Evolutionary conservation across 2,113 vertebrate genomes (phyloP).

Genomic region (Anser brachyrhynchus): DNA sequence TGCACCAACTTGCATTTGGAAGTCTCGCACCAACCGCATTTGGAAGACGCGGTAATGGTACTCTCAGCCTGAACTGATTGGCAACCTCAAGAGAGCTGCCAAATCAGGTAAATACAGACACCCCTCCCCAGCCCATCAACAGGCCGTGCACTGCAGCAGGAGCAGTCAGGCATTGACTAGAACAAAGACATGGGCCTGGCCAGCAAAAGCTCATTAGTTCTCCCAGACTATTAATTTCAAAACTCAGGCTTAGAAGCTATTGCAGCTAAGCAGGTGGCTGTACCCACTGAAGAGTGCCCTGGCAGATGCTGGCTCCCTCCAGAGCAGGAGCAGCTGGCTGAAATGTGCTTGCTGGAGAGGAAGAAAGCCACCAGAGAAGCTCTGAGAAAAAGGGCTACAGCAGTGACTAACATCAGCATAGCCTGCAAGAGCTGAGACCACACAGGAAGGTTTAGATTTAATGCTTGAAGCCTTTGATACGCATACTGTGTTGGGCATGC

Average conservation of each 20-base stretch:
- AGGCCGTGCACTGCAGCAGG: no score
- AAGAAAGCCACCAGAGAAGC: neutral
- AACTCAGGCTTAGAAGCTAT: neutral
- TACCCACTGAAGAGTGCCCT: neutral
- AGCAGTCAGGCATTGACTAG: no score
- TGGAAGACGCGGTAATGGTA: no score
- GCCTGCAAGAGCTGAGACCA: neutral
- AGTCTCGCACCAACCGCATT: no score
- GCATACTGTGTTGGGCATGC: neutral
- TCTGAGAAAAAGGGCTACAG: fast-evolving
- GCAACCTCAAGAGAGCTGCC: no score
- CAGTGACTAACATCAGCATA: neutral
- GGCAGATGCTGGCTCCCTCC: neutral
- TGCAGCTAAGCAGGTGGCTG: neutral
- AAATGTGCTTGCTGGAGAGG: neutral
- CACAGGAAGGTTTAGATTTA: neutral
- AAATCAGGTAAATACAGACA: no score
- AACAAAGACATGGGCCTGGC: neutral
- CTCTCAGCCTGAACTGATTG: no score
- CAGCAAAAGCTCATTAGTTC: neutral
- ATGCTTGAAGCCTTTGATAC: fast-evolving
- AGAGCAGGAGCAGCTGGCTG: neutral
- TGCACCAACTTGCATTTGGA: neutral
- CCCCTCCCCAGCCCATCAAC: no score
- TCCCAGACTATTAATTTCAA: neutral